Percentiles rank a stretch among this genome's conserved stretches.
phyloP scores from a whole-genome alignment of 2,888 invertebrate genomes.

The Mayetiola destructor region DNA sequence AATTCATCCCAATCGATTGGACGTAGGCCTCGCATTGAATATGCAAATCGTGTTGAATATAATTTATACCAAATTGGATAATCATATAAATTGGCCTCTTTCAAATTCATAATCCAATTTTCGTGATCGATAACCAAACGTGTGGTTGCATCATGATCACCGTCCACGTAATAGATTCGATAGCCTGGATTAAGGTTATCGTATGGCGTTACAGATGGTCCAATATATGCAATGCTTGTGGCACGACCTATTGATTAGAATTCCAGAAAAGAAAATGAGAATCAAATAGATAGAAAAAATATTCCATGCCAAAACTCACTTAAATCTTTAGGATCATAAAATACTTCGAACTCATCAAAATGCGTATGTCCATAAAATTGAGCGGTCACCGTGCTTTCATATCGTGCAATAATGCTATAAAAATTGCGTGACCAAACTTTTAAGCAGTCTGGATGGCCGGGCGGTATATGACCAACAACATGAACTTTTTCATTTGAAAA shows the following conservation, averaged over 20 bases:
- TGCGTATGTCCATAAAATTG: conserved; percentile 93
- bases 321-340: conserved; percentile 72
- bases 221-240: conserved; percentile 77
- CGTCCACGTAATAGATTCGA: conserved; percentile 89
- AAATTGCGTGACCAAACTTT: conserved; percentile 94
- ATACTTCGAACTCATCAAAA: conserved; percentile 84
- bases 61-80: conserved; percentile 84
- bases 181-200: conserved; percentile 87
- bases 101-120: conserved; percentile 89
- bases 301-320: no score
- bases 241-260: conserved; percentile 50
- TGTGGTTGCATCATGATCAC: conserved; percentile 71
- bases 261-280: background rate
- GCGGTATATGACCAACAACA: conserved; percentile 93
- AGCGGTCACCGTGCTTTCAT: conserved; percentile 75
- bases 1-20: conserved; percentile 87
- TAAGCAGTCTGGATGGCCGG: conserved; percentile 82
- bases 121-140: conserved; percentile 86
- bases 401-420: conserved; percentile 74
- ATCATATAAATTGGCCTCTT: conserved; percentile 80
- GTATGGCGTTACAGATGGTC: conserved; percentile 90
- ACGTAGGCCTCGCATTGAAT: conserved; percentile 70
- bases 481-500: conserved; percentile 90
- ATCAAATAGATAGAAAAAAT: background rate
- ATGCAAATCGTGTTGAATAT: conserved; percentile 70